Percentiles rank a stretch among this genome's conserved stretches.
Conservation (phyloP, 2,888 invertebrate species). For the Blastobasis adustella region DNA sequence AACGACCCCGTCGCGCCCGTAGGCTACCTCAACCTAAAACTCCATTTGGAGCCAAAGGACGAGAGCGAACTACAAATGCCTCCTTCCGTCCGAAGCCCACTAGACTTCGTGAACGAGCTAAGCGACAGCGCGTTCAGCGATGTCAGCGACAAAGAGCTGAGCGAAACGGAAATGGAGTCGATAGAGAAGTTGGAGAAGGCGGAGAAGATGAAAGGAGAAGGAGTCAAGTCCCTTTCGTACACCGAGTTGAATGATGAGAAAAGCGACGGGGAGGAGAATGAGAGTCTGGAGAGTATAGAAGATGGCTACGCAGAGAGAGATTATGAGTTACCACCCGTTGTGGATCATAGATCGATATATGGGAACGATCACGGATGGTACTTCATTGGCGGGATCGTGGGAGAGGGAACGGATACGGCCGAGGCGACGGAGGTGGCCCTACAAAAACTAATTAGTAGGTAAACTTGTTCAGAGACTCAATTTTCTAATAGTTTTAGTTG, state of each 20-base stretch:
- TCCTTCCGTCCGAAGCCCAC: slow-evolving; percentile 70
- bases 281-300: slow-evolving; percentile 41
- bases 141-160: slow-evolving; percentile 77
- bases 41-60: slow-evolving; percentile 84
- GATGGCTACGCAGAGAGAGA: slow-evolving; percentile 64
- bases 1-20: slow-evolving; percentile 96
- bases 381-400: slow-evolving; percentile 88
- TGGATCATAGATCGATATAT: slow-evolving; percentile 77
- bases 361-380: slow-evolving; percentile 87
- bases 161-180: slow-evolving; percentile 76
- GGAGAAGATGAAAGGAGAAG: slow-evolving; percentile 53
- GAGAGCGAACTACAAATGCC: slow-evolving; percentile 50
- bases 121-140: slow-evolving; percentile 79
- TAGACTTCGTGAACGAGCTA: slow-evolving; percentile 77
- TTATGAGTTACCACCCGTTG: slow-evolving; percentile 74
- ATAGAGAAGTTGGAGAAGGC: slow-evolving; percentile 71
- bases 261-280: slow-evolving; percentile 27
- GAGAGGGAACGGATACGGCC: slow-evolving; percentile 77
- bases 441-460: slow-evolving; percentile 87
- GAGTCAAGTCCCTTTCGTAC: too few relatives aligned
- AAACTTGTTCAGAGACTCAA: slow-evolving; percentile 63
- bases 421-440: slow-evolving; percentile 82
- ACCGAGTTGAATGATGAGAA: slow-evolving; percentile 52
- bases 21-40: slow-evolving; percentile 92
- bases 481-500: slow-evolving; percentile 26